Evolutionary conservation across 92 coral and sea anemone species (phyloP), one percentile per base, ranked within the genome.

Genomic region (Epizoanthus fatuus): DNA sequence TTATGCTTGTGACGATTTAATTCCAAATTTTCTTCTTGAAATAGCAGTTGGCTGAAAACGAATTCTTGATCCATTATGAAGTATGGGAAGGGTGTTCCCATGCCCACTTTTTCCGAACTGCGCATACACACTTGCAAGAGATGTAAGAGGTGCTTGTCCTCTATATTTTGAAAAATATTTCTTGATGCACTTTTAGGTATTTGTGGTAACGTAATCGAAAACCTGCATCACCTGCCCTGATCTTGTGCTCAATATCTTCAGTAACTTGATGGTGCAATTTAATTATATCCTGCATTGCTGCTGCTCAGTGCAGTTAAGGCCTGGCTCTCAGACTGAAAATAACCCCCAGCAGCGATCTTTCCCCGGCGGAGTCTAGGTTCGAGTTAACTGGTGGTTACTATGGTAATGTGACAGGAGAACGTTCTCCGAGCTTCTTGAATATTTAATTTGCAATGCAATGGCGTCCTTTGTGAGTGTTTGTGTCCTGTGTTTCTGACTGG

Each of bases 21-120:
- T 86, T n/a, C 93, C 87, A 51, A 88, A 90, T 62, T 74, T 85
- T 42, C 92, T 81, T 71, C 84, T 89, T 19, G 94, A 87, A 60
- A 91, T 84, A 51, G 89, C 64, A 49, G 94, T 91, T 54, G 92
- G 94, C 25, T 91, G 94, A 4, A 91, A 92, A 63, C 68, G 73
- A 17, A 84, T 91, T 72, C 75, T 63, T 57, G 88, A 87, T 52
- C 78, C 67, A 64, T 84, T 84, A 45, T 88, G 94, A 4, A 91
- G 76, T 39, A 91, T 55, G n/a, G 92, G 94, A 29, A 91, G 84
- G 15, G 32, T 73, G 69, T 84, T 80, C 49, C 94, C 85, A 57
- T 44, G 42, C 40, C 68, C 85, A 29, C 56, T 67, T 74, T 72
- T 87, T n/a, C 92, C 92, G 74, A 87, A 78, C 83, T 85, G 60